Conservation (phyloP, 2,113 vertebrate species). For the Lophura nycthemera region DNA sequence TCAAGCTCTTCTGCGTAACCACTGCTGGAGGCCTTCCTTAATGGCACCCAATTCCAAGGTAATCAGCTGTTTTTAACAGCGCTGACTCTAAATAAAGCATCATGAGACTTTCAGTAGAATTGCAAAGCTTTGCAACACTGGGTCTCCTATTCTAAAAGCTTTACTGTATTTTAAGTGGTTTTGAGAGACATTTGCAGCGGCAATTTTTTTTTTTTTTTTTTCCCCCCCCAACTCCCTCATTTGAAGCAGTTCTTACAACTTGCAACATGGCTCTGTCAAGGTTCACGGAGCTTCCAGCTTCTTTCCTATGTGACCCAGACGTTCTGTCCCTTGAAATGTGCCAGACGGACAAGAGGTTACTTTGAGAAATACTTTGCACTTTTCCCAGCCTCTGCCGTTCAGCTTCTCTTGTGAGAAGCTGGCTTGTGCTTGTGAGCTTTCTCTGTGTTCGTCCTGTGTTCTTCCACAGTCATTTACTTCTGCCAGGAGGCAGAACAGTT, state of each 20-base stretch:
- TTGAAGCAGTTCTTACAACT: conserved; percentile 22
- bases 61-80: conserved; percentile 26
- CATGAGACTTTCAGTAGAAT: conserved; percentile 17
- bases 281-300: conserved; percentile 42
- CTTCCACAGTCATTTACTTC: background rate
- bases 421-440: background rate
- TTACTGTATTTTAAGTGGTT: conserved; percentile 40
- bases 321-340: conserved; percentile 58
- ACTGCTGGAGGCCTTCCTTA: background rate
- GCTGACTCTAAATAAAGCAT: conserved; percentile 8
- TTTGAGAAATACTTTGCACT: conserved; percentile 53
- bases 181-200: conserved; percentile 13
- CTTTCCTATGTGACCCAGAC: conserved; percentile 58
- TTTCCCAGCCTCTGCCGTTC: conserved; percentile 48
- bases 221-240: background rate
- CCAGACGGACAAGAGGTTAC: conserved; percentile 65
- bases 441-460: background rate
- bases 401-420: background rate
- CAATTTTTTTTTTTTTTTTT: background rate
- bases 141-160: background rate
- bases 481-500: background rate
- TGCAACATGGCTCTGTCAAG: conserved; percentile 55
- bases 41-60: conserved; percentile 4
- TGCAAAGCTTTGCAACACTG: background rate
- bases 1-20: background rate